Evolutionary conservation across 1,140 invertebrate species (phyloP), one percentile per base, ranked within the genome.

Genomic region (Diplogasteroides magnus): DNA sequence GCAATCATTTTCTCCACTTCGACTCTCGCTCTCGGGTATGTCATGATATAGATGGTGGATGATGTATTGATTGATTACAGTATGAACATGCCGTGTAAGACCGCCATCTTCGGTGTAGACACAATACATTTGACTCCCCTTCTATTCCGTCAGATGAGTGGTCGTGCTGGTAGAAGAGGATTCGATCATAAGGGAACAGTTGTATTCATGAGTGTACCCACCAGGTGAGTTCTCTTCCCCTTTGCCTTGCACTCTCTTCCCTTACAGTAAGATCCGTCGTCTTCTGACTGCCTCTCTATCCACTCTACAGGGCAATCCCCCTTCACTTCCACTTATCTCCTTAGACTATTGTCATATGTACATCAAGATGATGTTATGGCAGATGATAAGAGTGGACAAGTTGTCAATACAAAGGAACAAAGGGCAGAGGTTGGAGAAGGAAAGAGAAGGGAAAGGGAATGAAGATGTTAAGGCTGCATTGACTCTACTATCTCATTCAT

Each of bases 71-170:
- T 14, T 26, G 13, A 2, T 76, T 79, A 74, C 31, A 80, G 78
- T 76, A 80, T 82, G 72, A 82, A 82, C 76, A 82, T 82, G 81
- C 80, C 80, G 13, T 82, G 80, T 70, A 82, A 82, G 69, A 82
- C 80, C 19, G 80, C 83, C 26, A 69, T 82, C 29, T 82, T 82
- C 66, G 80, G 80, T 29, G 82, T 82, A 25, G 80, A 82, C 37
- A 81, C 79, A 58, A 76, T 77, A 13, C 66, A 72, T 26, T 67
- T 82, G 6, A 79, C 77, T 2, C 80, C 80, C n/a, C 77, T 82
- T 19, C 81, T 82, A 55, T 82, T 81, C 71, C 77, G 80, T 61
- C 78, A 65, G 64, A 82, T 82, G 80, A 76, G 73, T 71, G 80
- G 80, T 62, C 79, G 80, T 76, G 80, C 80, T 15, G 80, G 80